phyloP scores from a whole-genome alignment of 2,888 invertebrate genomes.

The Herminia tarsipennalis region DNA sequence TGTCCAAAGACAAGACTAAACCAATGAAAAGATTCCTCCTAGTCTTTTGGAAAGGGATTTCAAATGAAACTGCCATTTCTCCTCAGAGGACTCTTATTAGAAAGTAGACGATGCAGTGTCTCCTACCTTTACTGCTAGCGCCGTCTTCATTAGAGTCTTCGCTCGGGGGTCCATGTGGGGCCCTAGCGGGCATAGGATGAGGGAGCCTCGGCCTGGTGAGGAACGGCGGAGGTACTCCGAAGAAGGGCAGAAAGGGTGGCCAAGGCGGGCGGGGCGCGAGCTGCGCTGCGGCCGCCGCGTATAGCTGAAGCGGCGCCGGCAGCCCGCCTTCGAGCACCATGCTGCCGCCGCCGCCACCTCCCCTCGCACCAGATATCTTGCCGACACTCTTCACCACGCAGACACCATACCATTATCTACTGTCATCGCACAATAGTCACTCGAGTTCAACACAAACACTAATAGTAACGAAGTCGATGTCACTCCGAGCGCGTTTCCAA shows the following conservation, averaged over 20 bases:
- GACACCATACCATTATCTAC: constrained; percentile 54
- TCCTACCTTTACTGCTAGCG: constrained; percentile 80
- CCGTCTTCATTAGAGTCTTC: constrained; percentile 85
- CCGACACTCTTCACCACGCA: constrained; percentile 54
- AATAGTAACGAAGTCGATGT: constrained; percentile 17
- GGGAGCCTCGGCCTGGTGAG: constrained; percentile 77
- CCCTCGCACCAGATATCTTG: constrained; percentile 69
- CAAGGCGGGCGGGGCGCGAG: constrained; percentile 84
- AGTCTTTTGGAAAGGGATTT: no score
- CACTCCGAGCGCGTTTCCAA: constrained; percentile 17
- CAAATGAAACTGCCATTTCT: no score
- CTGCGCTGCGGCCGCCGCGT: constrained; percentile 89
- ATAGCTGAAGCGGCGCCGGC: constrained; percentile 89
- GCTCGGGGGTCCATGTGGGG: constrained; percentile 82
- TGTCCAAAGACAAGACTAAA: no score
- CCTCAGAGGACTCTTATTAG: neutral
- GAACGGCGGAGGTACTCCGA: constrained; percentile 86
- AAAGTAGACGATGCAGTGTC: neutral
- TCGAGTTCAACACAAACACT: constrained; percentile 28
- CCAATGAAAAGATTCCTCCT: no score
- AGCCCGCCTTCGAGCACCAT: constrained; percentile 89
- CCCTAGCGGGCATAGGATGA: constrained; percentile 71
- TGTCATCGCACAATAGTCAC: constrained; percentile 50
- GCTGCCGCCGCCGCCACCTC: constrained; percentile 61
- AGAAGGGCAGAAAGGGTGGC: constrained; percentile 87